These are phyloP conservation scores for Turdus rufiventris DNA, from an alignment of 2,113 vertebrate species.

Conservation along the genomic window DNA sequence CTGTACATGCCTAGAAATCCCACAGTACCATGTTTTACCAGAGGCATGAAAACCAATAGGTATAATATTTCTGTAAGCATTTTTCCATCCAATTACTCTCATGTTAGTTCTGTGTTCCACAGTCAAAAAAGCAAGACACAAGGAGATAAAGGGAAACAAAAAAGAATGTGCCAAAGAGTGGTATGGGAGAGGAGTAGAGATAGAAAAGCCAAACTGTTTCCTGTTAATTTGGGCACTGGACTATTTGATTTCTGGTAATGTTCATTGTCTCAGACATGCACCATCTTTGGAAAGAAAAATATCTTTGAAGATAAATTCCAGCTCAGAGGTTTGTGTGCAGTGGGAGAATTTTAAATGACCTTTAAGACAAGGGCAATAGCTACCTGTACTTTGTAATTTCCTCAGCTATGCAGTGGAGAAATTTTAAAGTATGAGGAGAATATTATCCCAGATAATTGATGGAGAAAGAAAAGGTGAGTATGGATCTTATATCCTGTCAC, in stretches of 20 bases:
- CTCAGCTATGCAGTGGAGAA: slow-evolving; percentile 14
- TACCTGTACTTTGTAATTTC: slow-evolving; percentile 62
- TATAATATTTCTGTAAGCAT: neutral
- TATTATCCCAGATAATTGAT: slow-evolving; percentile 68
- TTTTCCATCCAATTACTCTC: neutral
- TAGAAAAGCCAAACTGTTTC: neutral
- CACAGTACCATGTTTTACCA: neutral
- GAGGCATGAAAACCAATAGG: neutral
- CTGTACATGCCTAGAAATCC: neutral
- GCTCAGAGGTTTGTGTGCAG: neutral
- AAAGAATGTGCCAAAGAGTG: neutral
- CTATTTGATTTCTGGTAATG: neutral
- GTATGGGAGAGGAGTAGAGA: neutral
- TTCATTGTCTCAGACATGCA: neutral
- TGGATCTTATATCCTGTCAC: slow-evolving; percentile 60
- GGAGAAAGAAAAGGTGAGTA: slow-evolving; percentile 72
- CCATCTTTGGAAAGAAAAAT: neutral
- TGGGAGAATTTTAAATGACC: slow-evolving; percentile 72
- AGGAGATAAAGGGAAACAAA: neutral
- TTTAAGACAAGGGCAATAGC: slow-evolving; percentile 63
- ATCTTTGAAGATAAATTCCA: neutral
- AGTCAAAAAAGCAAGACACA: neutral
- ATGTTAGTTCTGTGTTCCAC: neutral
- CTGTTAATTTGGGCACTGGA: neutral
- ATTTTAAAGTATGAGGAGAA: slow-evolving; percentile 41